Conservation (phyloP, 2,888 invertebrate species). For the Cephonodes hylas region DNA sequence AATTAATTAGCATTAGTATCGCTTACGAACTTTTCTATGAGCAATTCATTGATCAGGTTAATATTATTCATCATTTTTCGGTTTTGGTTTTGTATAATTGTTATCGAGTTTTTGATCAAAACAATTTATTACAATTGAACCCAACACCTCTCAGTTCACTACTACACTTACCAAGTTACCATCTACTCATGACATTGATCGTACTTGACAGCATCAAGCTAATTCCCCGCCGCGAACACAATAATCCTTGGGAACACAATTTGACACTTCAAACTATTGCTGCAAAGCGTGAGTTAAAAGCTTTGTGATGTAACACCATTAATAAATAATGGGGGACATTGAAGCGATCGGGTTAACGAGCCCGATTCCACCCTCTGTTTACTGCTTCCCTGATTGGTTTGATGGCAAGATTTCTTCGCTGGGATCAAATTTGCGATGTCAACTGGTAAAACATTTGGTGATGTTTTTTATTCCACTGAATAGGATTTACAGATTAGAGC, state of each 20-base stretch:
- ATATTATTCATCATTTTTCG: no score
- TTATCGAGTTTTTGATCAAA: no score
- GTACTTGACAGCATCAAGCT: not conserved
- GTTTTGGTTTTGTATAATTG: no score
- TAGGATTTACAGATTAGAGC: no score
- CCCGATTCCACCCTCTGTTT: constrained; percentile 1
- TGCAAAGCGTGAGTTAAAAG: constrained; percentile 31
- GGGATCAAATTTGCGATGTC: not conserved
- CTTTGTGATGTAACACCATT: constrained; percentile 40
- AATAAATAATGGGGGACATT: constrained; percentile 33
- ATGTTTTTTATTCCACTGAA: no score
- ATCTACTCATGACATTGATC: not conserved
- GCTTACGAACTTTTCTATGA: no score
- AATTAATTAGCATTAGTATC: no score
- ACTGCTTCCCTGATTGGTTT: not conserved
- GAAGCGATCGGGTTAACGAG: constrained; percentile 23
- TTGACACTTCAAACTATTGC: constrained; percentile 5
- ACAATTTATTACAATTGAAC: no score
- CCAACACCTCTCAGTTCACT: not conserved
- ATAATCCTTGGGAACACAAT: not conserved
- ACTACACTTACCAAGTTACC: not conserved
- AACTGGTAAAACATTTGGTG: not conserved
- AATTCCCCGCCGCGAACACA: not conserved
- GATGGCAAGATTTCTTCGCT: not conserved
- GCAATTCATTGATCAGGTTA: no score